Conservation (phyloP, 2,113 vertebrate species). For the Pandion haliaetus region DNA sequence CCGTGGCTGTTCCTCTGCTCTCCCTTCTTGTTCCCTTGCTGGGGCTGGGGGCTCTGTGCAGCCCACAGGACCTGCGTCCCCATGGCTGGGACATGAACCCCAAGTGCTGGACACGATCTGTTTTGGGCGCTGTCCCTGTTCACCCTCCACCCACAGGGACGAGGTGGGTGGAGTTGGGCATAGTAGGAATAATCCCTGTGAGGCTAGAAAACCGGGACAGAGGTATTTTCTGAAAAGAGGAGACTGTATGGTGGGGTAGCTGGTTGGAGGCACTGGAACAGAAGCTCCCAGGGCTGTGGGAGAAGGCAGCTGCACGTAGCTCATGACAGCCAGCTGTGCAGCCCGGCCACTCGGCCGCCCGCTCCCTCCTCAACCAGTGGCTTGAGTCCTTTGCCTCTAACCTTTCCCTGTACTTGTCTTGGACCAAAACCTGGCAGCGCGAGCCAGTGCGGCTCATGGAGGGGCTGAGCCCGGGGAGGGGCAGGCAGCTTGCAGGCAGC, state of each 20-base stretch:
- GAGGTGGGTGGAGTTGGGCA: background rate
- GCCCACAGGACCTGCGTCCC: accelerated
- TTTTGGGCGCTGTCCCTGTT: background rate
- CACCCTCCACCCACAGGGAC: accelerated
- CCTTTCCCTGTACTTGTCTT: background rate
- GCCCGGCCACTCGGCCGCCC: accelerated
- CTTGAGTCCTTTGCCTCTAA: background rate
- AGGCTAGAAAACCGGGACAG: background rate
- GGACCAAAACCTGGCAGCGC: accelerated
- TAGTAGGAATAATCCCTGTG: background rate
- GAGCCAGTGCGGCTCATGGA: background rate
- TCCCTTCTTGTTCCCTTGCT: background rate
- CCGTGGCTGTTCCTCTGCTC: accelerated
- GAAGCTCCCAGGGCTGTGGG: background rate
- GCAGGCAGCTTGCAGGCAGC: background rate
- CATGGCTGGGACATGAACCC: accelerated
- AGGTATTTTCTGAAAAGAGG: background rate
- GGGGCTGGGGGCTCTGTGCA: background rate
- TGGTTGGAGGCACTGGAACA: background rate
- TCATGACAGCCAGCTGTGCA: background rate
- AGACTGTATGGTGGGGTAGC: accelerated
- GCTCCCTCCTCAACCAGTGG: background rate
- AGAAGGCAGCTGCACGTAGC: background rate
- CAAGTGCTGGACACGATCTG: accelerated
- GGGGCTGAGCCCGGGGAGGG: conserved; percentile 6